These are phyloP conservation scores for Sebastes cheni DNA, from an alignment of 2,797 vertebrate species.

Conservation along the genomic window DNA sequence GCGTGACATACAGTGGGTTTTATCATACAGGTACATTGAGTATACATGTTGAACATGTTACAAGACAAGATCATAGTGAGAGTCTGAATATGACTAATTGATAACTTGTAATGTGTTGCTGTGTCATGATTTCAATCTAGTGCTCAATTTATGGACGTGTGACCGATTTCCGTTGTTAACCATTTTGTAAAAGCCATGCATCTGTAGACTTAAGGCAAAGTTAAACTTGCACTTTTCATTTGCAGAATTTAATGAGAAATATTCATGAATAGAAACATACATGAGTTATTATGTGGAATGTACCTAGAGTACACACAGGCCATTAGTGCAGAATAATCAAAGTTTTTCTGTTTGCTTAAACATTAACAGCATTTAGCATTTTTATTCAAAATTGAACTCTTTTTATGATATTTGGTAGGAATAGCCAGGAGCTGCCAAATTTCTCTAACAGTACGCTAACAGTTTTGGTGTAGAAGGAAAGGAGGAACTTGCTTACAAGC, in stretches of 20 bases:
- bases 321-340: not conserved
- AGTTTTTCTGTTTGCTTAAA: not conserved
- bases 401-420: not conserved
- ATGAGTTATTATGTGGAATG: not conserved
- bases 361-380: not conserved
- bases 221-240: not conserved
- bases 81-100: not conserved
- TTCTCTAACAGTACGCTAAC: not conserved
- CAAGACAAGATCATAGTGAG: not conserved
- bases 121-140: not conserved
- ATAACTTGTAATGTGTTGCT: not conserved
- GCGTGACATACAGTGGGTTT: not conserved
- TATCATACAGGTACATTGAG: not conserved
- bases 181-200: not conserved
- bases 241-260: not conserved
- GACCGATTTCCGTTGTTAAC: not conserved
- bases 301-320: not conserved
- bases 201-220: not conserved
- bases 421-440: not conserved
- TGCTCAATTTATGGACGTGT: not conserved
- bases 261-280: not conserved
- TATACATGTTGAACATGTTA: not conserved
- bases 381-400: not conserved
- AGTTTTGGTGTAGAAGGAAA: not conserved
- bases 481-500: constrained; percentile 9